Evolutionary conservation across 2,888 invertebrate species (phyloP).

Genomic region (Agrochola lota): DNA sequence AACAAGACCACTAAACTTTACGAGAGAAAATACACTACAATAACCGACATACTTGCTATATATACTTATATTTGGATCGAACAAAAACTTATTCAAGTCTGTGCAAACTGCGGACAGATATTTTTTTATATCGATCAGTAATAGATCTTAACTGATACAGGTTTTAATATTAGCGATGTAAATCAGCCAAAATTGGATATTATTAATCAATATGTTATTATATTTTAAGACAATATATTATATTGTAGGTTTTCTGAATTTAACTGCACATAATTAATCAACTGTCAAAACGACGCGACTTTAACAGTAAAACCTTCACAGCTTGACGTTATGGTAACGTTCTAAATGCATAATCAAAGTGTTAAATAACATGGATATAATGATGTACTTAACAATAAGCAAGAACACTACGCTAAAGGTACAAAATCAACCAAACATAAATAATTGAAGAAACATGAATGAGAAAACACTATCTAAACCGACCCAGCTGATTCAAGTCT

Average conservation of each 20-base stretch:
- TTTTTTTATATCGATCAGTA: constrained; percentile 25
- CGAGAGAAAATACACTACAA: not conserved
- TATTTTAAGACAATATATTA: not conserved
- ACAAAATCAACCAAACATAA: not conserved
- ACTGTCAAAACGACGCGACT: constrained; percentile 7
- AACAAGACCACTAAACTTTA: not conserved
- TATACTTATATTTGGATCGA: not conserved
- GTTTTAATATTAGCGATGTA: constrained; percentile 13
- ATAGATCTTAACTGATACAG: constrained; percentile 15
- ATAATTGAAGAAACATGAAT: not conserved
- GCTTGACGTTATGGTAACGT: constrained; percentile 10
- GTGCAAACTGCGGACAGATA: not conserved
- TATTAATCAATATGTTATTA: constrained; percentile 1
- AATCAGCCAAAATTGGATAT: constrained; percentile 9
- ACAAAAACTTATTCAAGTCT: constrained; percentile 26
- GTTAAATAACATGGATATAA: not conserved
- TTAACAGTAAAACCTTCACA: constrained; percentile 5
- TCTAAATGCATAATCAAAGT: not conserved
- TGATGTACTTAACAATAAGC: not conserved
- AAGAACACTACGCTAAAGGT: not conserved
- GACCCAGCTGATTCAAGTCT: constrained; percentile 6
- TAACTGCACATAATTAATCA: constrained; percentile 26
- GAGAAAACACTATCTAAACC: constrained; percentile 1
- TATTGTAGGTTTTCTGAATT: not conserved
- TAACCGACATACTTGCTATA: not conserved